Evolutionary conservation across 2,888 invertebrate genomes (phyloP), one percentile per base, ranked within the genome.

Genomic region (Kuschelorhynchus macadamiae): DNA sequence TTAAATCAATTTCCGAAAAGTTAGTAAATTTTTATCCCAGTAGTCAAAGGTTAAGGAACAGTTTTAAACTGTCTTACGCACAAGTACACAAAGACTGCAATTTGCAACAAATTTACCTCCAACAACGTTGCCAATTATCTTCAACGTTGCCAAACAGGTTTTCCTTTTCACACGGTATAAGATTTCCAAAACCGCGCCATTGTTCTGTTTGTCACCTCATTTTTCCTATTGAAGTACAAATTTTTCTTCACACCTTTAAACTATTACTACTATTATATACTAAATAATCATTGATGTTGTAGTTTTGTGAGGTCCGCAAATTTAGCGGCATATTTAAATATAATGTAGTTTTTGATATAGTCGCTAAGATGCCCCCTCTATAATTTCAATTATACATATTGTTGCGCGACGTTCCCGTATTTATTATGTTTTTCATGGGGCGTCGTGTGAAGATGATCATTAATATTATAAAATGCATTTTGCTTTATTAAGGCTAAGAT

Each of bases 151-250:
- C 67, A 62, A 67, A 42, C 16, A n/a, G 41, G 33, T 32, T 39
- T 36, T 20, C 39, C 30, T 49, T 47, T 33, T 62, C 16, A 42
- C 32, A 21, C 12, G 41, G 41, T 25, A 25, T 42, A 53, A 42
- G 14, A 55, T 32, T 42, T 56, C 20, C 9, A 36, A 16, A 53
- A 14, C 39, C 9, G 30, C 50, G 59, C 21, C 64, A 61, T 65
- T 68, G 67, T 75, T 77, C 77, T 75, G 75, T 72, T 72, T 71
- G 64, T 72, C 75, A 71, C 73, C 67, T 50, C 55, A 61, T 56
- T 67, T 77, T 78, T 81, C 82, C 81, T 81, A 80, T 82, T 77
- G 74, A 81, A 83, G 83, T 83, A 83, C 83, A 83, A 83, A 83
- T 82, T 81, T 81, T 56, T 76, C 46, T 52, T 57, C 44, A 57